Conservation (phyloP, 2,888 invertebrate species). For the Watsonalla cultraria region DNA sequence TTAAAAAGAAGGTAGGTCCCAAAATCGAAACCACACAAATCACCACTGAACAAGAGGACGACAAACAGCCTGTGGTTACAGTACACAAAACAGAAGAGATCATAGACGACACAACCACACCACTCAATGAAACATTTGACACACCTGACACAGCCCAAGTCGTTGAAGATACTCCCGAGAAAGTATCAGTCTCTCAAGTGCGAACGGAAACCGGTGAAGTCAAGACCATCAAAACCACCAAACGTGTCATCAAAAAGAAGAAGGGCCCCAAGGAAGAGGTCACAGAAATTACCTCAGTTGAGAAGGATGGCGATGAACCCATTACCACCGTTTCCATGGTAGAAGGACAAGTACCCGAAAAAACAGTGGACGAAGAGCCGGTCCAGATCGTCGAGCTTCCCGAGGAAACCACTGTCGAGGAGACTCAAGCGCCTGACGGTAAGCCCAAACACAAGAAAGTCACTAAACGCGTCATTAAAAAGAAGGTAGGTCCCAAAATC, state of each 20-base stretch:
- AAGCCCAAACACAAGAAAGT: constrained; percentile 18
- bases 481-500: constrained; percentile 25
- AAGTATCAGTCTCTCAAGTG: too few relatives aligned
- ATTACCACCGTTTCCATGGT: constrained; percentile 11
- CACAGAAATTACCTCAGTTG: constrained; percentile 11
- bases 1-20: too few relatives aligned
- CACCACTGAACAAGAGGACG: too few relatives aligned
- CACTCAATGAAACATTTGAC: too few relatives aligned
- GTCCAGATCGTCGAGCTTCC: constrained; percentile 24
- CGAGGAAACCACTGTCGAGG: constrained; percentile 38
- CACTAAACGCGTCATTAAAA: constrained; percentile 15
- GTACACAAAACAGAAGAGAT: too few relatives aligned
- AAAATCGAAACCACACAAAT: too few relatives aligned
- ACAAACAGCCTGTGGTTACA: too few relatives aligned
- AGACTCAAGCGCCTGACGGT: constrained; percentile 32
- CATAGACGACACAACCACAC: too few relatives aligned
- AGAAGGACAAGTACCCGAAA: constrained; percentile 7
- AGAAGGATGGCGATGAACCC: constrained; percentile 15
- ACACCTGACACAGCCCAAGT: too few relatives aligned
- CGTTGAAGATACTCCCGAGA: too few relatives aligned
- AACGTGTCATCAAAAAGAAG: constrained; percentile 14
- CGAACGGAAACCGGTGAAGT: too few relatives aligned
- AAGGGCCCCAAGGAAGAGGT: constrained; percentile 44
- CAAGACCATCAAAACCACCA: too few relatives aligned
- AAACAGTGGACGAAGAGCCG: constrained; percentile 13